phyloP scores from a whole-genome alignment of 30 jellyfish, hydroid and myxozoan species.

The Hydra vulgaris region DNA sequence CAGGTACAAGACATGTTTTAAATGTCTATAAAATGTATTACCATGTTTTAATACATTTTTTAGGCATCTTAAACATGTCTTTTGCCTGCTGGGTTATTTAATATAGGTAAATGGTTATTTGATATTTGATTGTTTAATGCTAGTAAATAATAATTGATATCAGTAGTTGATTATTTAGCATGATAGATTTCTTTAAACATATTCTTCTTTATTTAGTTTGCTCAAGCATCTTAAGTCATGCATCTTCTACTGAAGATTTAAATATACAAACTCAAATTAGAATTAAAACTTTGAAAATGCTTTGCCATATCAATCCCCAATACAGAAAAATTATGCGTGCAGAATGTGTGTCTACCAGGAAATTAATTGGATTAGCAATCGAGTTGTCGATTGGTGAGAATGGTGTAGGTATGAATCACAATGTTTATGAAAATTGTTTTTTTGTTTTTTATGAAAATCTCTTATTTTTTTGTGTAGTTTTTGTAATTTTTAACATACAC shows the following conservation, averaged over 20 bases:
- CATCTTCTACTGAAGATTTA: conserved; percentile 52
- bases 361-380: conserved; percentile 73
- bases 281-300: conserved; percentile 41
- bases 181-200: neutral
- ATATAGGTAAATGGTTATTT: conserved; percentile 35
- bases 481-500: too few species aligned
- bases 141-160: neutral
- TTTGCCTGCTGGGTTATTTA: too few species aligned
- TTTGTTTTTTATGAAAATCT: too few species aligned
- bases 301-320: conserved; percentile 64
- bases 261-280: conserved; percentile 39
- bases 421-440: too few species aligned
- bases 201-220: conserved; percentile 36
- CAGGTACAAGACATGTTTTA: too few species aligned
- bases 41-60: too few species aligned
- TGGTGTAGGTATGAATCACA: conserved; percentile 5
- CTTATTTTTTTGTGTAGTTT: too few species aligned
- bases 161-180: too few species aligned
- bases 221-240: conserved; percentile 45
- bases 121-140: neutral
- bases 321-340: conserved; percentile 56
- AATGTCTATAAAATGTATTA: too few species aligned
- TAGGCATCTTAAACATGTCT: too few species aligned
- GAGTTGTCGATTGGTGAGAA: conserved; percentile 36
- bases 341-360: conserved; percentile 59